Evolutionary conservation across 2,888 invertebrate genomes (phyloP).

Genomic region (Drepanosiphum platanoidis): DNA sequence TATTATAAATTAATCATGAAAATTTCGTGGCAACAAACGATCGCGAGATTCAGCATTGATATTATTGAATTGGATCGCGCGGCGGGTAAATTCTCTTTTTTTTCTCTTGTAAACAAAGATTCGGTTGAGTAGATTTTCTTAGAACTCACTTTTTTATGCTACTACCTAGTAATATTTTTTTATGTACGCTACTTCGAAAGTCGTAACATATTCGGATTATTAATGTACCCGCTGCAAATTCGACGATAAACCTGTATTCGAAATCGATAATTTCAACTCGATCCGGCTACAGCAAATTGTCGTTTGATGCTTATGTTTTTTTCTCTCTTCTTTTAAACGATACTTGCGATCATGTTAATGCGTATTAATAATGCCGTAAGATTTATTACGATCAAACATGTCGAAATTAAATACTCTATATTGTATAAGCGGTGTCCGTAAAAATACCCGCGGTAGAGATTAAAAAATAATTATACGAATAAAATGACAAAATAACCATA

Average conservation of each 20-base stretch:
- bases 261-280: background rate
- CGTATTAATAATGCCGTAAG: too few species aligned
- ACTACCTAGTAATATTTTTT: background rate
- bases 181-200: background rate
- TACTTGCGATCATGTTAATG: background rate
- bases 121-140: background rate
- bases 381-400: too few species aligned
- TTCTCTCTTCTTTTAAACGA: too few species aligned
- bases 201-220: background rate
- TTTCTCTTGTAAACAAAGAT: background rate
- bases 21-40: background rate
- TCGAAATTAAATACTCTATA: too few species aligned
- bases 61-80: too few species aligned
- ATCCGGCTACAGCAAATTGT: too few species aligned
- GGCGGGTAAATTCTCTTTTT: background rate
- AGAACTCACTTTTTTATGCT: background rate
- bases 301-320: too few species aligned
- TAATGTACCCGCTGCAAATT: background rate
- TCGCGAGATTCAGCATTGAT: background rate
- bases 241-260: background rate
- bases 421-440: too few species aligned
- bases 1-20: background rate
- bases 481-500: too few species aligned
- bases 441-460: too few species aligned
- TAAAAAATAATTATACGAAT: too few species aligned